These are phyloP conservation scores for Branchellion lobata DNA, from an alignment of 2,888 invertebrate species.

Conservation along the genomic window DNA sequence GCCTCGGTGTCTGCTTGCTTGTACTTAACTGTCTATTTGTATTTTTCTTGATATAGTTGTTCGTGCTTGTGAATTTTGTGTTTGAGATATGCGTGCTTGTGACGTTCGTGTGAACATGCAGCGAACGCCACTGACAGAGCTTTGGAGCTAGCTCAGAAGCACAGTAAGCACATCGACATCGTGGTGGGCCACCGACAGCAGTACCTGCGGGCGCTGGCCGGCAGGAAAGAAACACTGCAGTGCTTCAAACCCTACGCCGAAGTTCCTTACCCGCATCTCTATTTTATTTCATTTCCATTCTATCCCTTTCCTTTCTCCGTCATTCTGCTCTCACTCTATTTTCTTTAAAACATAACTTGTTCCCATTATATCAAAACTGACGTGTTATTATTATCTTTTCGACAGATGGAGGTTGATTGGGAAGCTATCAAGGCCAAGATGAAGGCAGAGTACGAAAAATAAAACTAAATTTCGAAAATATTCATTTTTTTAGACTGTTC, in stretches of 20 bases:
- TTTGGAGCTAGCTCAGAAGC: conserved; percentile 73
- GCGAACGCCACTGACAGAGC: too few relatives aligned
- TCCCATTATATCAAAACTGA: neutral
- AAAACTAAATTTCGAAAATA: conserved; percentile 45
- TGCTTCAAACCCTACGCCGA: conserved; percentile 60
- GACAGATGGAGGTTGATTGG: conserved; percentile 64
- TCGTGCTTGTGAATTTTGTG: too few relatives aligned
- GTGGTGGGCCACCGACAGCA: conserved; percentile 71
- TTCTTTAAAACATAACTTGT: neutral
- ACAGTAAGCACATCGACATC: conserved; percentile 73
- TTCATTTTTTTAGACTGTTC: too few relatives aligned
- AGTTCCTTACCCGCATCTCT: conserved; percentile 55
- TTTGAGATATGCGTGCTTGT: too few relatives aligned
- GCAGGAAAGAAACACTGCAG: conserved; percentile 63
- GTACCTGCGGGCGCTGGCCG: conserved; percentile 67
- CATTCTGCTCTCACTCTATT: neutral
- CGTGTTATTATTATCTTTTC: neutral
- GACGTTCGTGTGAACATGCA: too few relatives aligned
- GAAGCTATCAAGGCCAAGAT: conserved; percentile 63
- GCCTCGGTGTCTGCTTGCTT: too few relatives aligned
- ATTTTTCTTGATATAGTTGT: too few relatives aligned
- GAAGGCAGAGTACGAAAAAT: conserved; percentile 61
- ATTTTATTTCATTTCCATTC: neutral
- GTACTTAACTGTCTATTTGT: conserved; percentile 44
- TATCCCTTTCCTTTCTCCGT: too few relatives aligned